Base-by-base conservation (phyloP, 2,888 invertebrate species). In the Sericinus montela region DNA sequence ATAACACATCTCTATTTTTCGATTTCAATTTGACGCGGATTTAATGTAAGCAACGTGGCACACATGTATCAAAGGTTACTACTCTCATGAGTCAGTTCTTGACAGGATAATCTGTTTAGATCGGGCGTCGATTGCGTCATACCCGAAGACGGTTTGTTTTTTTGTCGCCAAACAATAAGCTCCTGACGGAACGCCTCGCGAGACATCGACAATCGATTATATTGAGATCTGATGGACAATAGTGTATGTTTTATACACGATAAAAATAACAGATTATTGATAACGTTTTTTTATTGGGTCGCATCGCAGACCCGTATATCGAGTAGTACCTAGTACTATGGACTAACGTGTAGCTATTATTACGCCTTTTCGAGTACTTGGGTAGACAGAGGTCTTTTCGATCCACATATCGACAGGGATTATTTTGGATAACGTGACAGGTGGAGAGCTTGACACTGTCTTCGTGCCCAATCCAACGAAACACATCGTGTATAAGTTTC, bases 111-210 rank as follows among this genome's bases (percentile, higher is more conserved):
- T 72, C 66, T 64, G 54, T n/a, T 70, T 63, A 72, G 73, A 78
- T 75, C 70, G 69, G 65, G 65, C 72, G 72, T 65, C 63, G 70
- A 68, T 82, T 79, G 64, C 80, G 73, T 82, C 81, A 81, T n/a
- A 59, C 65, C 41, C 51, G 19, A 45, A 54, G 54, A 56, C 56
- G 54, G 45, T 57, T 52, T 51, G 52, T 52, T 56, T 63, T 60
- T 61, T 59, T 57, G 57, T 46, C 50, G 46, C 42, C 41, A 53
- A 58, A 54, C 48, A 55, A 51, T 53, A 45, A 46, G 53, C 43
- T 48, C 42, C 50, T 56, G 53, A 56, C 50, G 51, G 54, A 53
- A 55, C 61, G 54, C 34, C 16, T 48, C 32, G 45, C 52, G 46
- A 53, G 49, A 49, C 51, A 55, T 52, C 48, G 56, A 59, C 56